Conservation (phyloP, 1,140 invertebrate species). For the Ooceraea biroi region DNA sequence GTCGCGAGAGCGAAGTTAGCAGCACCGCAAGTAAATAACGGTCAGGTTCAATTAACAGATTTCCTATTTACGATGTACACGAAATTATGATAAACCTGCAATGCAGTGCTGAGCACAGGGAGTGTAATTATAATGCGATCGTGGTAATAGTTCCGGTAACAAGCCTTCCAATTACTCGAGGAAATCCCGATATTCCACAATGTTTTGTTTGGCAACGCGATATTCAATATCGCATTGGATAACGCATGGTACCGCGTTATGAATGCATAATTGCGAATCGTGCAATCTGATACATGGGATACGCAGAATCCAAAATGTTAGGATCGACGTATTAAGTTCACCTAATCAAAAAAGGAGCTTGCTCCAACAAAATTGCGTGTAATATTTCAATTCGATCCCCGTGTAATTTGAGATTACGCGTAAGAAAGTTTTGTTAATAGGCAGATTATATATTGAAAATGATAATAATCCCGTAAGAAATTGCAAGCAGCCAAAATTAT, state of each 20-base stretch:
- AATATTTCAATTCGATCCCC: slow-evolving; percentile 18
- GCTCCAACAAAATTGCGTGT: slow-evolving; percentile 19
- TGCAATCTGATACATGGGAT: slow-evolving; percentile 47
- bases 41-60: slow-evolving; percentile 55
- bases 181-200: slow-evolving; percentile 59
- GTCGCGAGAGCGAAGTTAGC: slow-evolving; percentile 37
- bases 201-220: slow-evolving; percentile 64
- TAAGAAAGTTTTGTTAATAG: not conserved
- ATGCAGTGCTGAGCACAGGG: slow-evolving; percentile 39
- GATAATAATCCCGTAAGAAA: slow-evolving; percentile 16
- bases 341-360: slow-evolving; percentile 56
- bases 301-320: slow-evolving; percentile 42
- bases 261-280: slow-evolving; percentile 65
- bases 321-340: slow-evolving; percentile 50
- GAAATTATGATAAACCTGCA: slow-evolving; percentile 62
- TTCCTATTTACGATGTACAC: slow-evolving; percentile 50
- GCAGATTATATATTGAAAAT: not conserved
- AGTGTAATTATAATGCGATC: slow-evolving; percentile 64
- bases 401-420: slow-evolving; percentile 30
- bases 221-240: slow-evolving; percentile 67
- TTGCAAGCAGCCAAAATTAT: not conserved
- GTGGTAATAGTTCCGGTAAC: slow-evolving; percentile 62
- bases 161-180: slow-evolving; percentile 65
- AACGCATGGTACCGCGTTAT: slow-evolving; percentile 53
- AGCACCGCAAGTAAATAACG: slow-evolving; percentile 51